These are phyloP conservation scores for Rhamnusium bicolor DNA, from an alignment of 2,888 invertebrate genomes.

Conservation along the genomic window DNA sequence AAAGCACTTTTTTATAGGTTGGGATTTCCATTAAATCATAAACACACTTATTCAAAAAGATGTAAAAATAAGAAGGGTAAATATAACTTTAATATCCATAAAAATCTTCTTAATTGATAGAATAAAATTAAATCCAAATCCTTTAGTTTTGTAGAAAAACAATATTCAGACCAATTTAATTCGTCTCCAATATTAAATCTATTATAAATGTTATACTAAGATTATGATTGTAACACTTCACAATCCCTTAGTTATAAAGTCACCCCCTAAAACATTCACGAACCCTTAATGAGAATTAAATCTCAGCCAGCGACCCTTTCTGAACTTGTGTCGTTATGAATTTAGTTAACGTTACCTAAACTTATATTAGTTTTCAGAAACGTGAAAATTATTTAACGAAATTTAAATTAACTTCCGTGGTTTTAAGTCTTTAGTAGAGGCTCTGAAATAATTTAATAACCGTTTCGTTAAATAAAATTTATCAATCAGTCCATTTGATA, in stretches of 20 bases:
- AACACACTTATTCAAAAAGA: too few relatives aligned
- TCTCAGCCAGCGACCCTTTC: slow-evolving; percentile 29
- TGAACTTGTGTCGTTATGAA: slow-evolving; percentile 28
- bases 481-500: too few relatives aligned
- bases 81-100: too few relatives aligned
- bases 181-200: slow-evolving; percentile 21
- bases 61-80: too few relatives aligned
- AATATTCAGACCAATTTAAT: neutral
- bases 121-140: too few relatives aligned
- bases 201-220: slow-evolving; percentile 24
- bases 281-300: slow-evolving; percentile 36
- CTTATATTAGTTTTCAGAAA: slow-evolving; percentile 35
- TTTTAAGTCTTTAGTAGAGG: neutral
- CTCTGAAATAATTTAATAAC: too few relatives aligned
- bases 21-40: too few relatives aligned
- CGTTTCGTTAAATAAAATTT: too few relatives aligned
- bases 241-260: slow-evolving; percentile 30
- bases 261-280: slow-evolving; percentile 27
- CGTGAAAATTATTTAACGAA: slow-evolving; percentile 31
- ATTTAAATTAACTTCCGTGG: slow-evolving; percentile 30
- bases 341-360: slow-evolving; percentile 27
- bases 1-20: too few relatives aligned
- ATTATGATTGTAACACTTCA: slow-evolving; percentile 33
- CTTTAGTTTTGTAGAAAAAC: too few relatives aligned
- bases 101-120: too few relatives aligned